Conservation (phyloP, 2,797 vertebrate genomes). For the Falco berigora region DNA sequence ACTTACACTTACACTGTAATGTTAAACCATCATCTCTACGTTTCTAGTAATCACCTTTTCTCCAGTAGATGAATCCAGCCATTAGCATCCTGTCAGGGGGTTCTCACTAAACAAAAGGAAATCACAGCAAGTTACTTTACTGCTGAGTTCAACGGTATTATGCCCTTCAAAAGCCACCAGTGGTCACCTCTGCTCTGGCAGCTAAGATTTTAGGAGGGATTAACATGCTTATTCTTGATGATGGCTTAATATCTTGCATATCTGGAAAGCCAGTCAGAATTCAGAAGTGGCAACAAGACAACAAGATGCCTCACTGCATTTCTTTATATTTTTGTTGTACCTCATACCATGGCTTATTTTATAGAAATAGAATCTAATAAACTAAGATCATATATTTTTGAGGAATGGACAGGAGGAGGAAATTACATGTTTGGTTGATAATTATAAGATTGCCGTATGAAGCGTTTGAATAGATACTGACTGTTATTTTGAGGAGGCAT, state of each 20-base stretch:
- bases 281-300: neutral
- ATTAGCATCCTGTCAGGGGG: neutral
- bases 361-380: conserved; percentile 17
- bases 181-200: neutral
- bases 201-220: neutral
- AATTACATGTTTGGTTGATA: conserved; percentile 22
- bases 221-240: neutral
- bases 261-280: neutral
- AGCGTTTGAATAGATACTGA: neutral
- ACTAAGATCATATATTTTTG: neutral
- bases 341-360: neutral
- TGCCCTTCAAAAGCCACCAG: neutral
- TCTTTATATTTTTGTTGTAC: neutral
- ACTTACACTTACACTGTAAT: neutral
- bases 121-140: neutral
- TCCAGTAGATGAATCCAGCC: neutral
- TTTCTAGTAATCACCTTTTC: conserved; percentile 15
- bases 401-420: conserved; percentile 1
- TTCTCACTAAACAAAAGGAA: neutral
- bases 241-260: neutral
- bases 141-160: neutral
- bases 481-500: conserved; percentile 15
- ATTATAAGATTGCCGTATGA: conserved; percentile 3
- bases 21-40: conserved; percentile 13
- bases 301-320: conserved; percentile 1